These are phyloP conservation scores for Diloba caeruleocephala DNA, from an alignment of 2,888 invertebrate genomes.

Conservation along the genomic window DNA sequence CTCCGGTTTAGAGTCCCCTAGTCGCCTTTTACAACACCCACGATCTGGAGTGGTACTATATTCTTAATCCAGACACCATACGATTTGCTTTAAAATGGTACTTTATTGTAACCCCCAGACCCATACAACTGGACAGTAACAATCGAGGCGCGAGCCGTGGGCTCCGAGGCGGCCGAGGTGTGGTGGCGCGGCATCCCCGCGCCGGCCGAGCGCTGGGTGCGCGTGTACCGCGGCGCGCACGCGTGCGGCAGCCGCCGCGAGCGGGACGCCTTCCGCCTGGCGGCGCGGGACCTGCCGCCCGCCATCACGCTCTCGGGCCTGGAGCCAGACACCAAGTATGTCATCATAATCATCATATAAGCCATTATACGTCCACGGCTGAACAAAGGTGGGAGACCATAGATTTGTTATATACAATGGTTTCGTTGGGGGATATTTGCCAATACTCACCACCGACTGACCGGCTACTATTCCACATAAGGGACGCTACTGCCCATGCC, in stretches of 20 bases:
- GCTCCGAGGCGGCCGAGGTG: slow-evolving; percentile 93
- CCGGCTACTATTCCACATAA: too few species aligned
- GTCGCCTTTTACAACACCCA: too few species aligned
- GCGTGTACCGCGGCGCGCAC: slow-evolving; percentile 95
- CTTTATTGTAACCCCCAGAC: slow-evolving; percentile 81
- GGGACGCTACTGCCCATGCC: too few species aligned
- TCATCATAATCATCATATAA: not conserved
- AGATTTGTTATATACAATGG: too few species aligned
- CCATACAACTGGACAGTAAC: slow-evolving; percentile 95
- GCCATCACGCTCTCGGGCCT: slow-evolving; percentile 75
- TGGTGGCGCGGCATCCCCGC: slow-evolving; percentile 95
- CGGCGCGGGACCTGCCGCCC: slow-evolving; percentile 76
- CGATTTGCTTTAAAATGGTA: too few species aligned
- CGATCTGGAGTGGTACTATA: too few species aligned
- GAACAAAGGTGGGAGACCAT: too few species aligned
- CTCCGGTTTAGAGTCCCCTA: too few species aligned
- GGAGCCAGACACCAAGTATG: slow-evolving; percentile 90
- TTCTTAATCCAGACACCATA: too few species aligned
- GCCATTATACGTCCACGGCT: not conserved
- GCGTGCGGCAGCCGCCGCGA: slow-evolving; percentile 78
- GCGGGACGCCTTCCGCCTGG: slow-evolving; percentile 80
- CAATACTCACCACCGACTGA: too few species aligned
- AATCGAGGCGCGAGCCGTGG: slow-evolving; percentile 93
- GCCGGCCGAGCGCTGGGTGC: slow-evolving; percentile 96
- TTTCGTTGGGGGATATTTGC: too few species aligned